phyloP scores from a whole-genome alignment of 2,888 invertebrate species.

The Cephus runcator region DNA sequence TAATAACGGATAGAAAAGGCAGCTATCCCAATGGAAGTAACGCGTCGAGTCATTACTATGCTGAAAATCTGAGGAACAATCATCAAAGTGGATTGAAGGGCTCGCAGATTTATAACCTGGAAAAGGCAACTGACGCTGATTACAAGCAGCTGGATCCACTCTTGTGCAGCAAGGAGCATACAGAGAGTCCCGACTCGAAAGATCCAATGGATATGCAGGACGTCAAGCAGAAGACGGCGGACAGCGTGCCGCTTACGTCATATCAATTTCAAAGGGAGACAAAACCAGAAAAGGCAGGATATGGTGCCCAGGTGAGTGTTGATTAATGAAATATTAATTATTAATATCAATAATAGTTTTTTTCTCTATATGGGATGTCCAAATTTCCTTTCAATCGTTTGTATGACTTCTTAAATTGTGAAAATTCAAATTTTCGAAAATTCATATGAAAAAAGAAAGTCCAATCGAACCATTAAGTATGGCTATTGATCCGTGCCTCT shows the following conservation, averaged over 20 bases:
- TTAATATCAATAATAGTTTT: too few relatives aligned
- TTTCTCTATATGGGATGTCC: neutral
- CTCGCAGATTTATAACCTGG: conserved; percentile 49
- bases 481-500: too few relatives aligned
- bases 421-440: neutral
- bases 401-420: neutral
- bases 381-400: neutral
- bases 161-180: conserved; percentile 21
- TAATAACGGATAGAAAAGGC: conserved; percentile 41
- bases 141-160: conserved; percentile 55
- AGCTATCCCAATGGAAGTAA: conserved; percentile 7
- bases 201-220: conserved; percentile 40
- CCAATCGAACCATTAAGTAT: neutral
- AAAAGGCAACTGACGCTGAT: conserved; percentile 37
- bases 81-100: conserved; percentile 39
- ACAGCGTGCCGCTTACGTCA: conserved; percentile 6
- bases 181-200: conserved; percentile 9
- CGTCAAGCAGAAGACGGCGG: conserved; percentile 23
- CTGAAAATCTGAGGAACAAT: conserved; percentile 55
- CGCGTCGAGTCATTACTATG: conserved; percentile 51
- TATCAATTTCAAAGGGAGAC: conserved; percentile 34
- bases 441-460: neutral
- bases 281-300: conserved; percentile 15
- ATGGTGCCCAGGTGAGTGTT: conserved; percentile 31
- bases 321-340: neutral